Conservation (phyloP, 2,113 vertebrate species). For the Rallus limicola region DNA sequence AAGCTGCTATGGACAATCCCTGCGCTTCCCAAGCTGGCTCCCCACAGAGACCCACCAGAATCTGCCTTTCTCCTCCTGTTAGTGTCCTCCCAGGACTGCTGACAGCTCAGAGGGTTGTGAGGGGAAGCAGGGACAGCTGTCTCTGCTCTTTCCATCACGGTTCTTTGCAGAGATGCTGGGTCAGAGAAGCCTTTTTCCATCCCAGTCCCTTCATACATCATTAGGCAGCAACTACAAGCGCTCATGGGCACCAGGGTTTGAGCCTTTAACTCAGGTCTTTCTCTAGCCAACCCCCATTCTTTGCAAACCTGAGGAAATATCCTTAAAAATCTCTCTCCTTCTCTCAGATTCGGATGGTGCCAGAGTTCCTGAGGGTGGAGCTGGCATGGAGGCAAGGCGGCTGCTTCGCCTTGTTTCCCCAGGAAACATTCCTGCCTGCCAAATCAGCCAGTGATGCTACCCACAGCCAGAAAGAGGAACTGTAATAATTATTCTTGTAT, state of each 20-base stretch:
- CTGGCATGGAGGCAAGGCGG: neutral
- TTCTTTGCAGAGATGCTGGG: neutral
- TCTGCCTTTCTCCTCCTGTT: neutral
- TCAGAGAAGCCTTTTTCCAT: neutral
- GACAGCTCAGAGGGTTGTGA: neutral
- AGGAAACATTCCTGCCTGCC: neutral
- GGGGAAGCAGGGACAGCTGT: neutral
- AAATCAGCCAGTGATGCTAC: neutral
- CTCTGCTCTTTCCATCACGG: neutral
- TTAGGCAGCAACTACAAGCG: neutral
- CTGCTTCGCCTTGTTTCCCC: neutral
- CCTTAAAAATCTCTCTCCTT: conserved; percentile 3
- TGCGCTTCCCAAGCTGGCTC: rapidly evolving
- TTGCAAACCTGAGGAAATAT: neutral
- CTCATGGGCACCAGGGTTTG: neutral
- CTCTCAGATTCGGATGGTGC: neutral
- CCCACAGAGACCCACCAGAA: neutral
- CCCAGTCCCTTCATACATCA: neutral
- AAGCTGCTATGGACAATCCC: neutral
- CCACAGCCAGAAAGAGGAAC: neutral
- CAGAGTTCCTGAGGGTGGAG: neutral
- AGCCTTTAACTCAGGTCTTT: neutral
- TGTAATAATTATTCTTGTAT: neutral
- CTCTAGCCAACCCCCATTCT: neutral
- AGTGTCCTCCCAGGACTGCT: neutral